Evolutionary conservation across 2,113 vertebrate species (phyloP).

Genomic region (Hylia prasina): DNA sequence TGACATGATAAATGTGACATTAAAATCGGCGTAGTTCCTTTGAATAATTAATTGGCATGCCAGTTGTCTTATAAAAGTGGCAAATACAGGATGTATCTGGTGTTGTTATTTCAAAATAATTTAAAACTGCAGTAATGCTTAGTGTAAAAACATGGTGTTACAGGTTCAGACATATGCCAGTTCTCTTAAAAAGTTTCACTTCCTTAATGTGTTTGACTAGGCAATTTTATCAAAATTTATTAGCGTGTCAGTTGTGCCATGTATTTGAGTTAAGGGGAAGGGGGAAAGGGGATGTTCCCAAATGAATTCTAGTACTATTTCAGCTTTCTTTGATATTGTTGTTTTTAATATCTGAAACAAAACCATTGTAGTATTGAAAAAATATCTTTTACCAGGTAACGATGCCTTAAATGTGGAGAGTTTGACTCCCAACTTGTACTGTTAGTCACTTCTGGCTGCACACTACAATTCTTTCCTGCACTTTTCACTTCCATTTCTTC

Average conservation of each 20-base stretch:
- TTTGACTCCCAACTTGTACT: rapidly evolving
- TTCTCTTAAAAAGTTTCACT: neutral
- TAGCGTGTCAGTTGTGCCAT: neutral
- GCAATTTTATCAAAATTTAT: neutral
- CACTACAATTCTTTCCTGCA: neutral
- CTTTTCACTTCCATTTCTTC: neutral
- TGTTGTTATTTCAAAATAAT: neutral
- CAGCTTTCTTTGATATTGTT: neutral
- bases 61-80: neutral
- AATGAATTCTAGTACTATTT: neutral
- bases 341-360: neutral
- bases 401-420: neutral
- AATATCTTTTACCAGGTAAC: neutral
- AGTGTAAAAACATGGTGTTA: neutral
- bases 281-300: neutral
- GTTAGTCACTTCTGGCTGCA: neutral
- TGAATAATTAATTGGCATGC: neutral
- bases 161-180: rapidly evolving
- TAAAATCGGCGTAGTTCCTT: neutral
- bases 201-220: neutral
- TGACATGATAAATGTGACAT: neutral
- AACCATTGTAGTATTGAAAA: neutral
- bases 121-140: neutral
- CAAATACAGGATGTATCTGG: neutral
- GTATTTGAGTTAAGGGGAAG: neutral